Evolutionary conservation across 2,888 invertebrate genomes (phyloP).

Genomic region (Bedellia somnulentella): DNA sequence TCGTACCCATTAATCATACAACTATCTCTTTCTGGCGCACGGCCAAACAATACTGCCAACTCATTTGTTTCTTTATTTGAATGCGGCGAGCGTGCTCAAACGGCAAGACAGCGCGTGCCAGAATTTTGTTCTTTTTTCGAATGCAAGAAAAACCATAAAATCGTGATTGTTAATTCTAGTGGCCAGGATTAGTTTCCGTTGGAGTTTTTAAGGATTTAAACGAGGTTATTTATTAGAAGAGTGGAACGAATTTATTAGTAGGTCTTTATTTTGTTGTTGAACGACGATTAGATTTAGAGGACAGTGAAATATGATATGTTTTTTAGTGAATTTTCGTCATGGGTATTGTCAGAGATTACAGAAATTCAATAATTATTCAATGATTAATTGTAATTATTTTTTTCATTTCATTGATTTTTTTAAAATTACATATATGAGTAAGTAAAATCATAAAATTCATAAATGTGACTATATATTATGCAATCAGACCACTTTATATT

Average conservation of each 20-base stretch:
- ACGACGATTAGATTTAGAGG: no score
- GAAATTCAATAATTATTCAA: no score
- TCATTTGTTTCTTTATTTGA: slow-evolving; percentile 24
- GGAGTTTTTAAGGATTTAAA: slow-evolving; percentile 10
- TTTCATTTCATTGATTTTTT: no score
- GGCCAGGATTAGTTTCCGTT: slow-evolving; percentile 31
- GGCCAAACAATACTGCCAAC: slow-evolving; percentile 15
- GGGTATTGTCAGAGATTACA: no score
- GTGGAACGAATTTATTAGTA: slow-evolving; percentile 5
- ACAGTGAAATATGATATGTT: no score
- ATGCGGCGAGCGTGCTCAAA: slow-evolving; percentile 35
- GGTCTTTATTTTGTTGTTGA: neutral
- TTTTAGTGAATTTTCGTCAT: no score
- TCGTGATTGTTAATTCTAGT: slow-evolving; percentile 26
- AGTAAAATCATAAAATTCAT: no score
- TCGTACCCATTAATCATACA: slow-evolving; percentile 39
- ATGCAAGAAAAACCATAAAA: slow-evolving; percentile 46
- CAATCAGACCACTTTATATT: no score
- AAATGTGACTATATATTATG: no score
- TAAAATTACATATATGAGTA: no score
- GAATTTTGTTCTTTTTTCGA: slow-evolving; percentile 25
- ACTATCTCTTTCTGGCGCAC: slow-evolving; percentile 17
- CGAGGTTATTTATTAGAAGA: slow-evolving; percentile 5
- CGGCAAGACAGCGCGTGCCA: slow-evolving; percentile 42
- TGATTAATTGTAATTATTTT: no score